Conservation (phyloP, 2,113 vertebrate genomes). For the Oryctolagus cuniculus region mOryCun1.1 NC_091436.1:34646001-34646500, state of each 20-base stretch:
- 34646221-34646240: neutral
- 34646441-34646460: slow-evolving; percentile 45
- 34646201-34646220: slow-evolving; percentile 41
- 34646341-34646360: slow-evolving; percentile 16
- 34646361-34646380: neutral
- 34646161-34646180: neutral
- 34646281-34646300: neutral
- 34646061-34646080: slow-evolving; percentile 65
- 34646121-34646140: slow-evolving; percentile 33
- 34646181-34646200: slow-evolving; percentile 40
- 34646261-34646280: slow-evolving; percentile 15
- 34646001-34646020: slow-evolving; percentile 79
- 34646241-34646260: neutral
- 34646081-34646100: slow-evolving; percentile 35
- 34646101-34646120: slow-evolving; percentile 62
- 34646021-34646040: slow-evolving; percentile 74
- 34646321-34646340: slow-evolving; percentile 30
- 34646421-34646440: slow-evolving; percentile 64
- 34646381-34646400: slow-evolving; percentile 15
- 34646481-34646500: slow-evolving; percentile 69
- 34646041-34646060: slow-evolving; percentile 62
- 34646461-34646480: slow-evolving; percentile 53
- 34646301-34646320: neutral
- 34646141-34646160: slow-evolving; percentile 9
- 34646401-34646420: neutral